These are phyloP conservation scores for Zootoca vivipara DNA, from an alignment of 2,113 vertebrate species.

Conservation along the genomic window DNA sequence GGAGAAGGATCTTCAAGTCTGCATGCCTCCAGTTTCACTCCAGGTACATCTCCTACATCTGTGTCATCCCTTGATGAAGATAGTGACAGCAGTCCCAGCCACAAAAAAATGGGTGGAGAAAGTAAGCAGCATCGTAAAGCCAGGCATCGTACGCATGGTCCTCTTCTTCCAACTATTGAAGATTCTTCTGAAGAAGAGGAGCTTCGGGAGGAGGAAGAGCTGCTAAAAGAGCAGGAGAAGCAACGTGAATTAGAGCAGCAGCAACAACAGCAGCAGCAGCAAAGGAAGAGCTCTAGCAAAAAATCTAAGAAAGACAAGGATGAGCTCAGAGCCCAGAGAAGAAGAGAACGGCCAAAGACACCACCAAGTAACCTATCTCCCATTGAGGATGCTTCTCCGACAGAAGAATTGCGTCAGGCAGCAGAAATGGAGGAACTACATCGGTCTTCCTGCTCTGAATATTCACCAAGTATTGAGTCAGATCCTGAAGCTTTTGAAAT, in stretches of 20 bases:
- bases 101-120: slow-evolving; percentile 85
- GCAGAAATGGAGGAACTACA: slow-evolving; percentile 85
- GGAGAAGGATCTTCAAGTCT: slow-evolving; percentile 96
- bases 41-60: slow-evolving; percentile 94
- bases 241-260: slow-evolving; percentile 88
- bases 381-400: slow-evolving; percentile 84
- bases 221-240: slow-evolving; percentile 93
- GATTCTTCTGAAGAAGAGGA: slow-evolving; percentile 97
- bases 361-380: slow-evolving; percentile 91
- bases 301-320: slow-evolving; percentile 98
- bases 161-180: slow-evolving; percentile 90
- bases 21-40: slow-evolving; percentile 93
- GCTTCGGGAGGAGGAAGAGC: slow-evolving; percentile 90
- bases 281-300: slow-evolving; percentile 88
- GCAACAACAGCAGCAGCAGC: slow-evolving; percentile 89
- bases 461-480: slow-evolving; percentile 91
- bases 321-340: slow-evolving; percentile 91
- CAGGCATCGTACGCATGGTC: slow-evolving; percentile 87
- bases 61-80: slow-evolving; percentile 97
- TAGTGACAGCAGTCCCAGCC: slow-evolving; percentile 94
- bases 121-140: slow-evolving; percentile 92
- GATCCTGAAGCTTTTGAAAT: slow-evolving; percentile 94
- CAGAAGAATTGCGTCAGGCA: slow-evolving; percentile 85
- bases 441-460: slow-evolving; percentile 89
- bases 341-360: slow-evolving; percentile 85